phyloP scores from a whole-genome alignment of 1,140 invertebrate species.

The Aphaenogaster rudis region DNA sequence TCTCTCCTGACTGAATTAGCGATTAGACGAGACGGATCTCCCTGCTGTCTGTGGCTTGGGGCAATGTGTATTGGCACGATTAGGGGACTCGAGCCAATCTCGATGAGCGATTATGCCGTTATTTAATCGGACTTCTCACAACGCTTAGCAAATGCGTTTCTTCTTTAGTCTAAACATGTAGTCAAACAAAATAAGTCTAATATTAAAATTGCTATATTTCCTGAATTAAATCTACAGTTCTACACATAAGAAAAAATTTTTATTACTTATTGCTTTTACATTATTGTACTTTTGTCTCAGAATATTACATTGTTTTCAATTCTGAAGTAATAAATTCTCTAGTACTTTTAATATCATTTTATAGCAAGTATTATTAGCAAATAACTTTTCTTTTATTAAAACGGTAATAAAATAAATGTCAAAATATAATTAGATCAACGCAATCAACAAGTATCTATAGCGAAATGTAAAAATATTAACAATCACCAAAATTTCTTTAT shows the following conservation, averaged over 20 bases:
- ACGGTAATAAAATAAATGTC: background rate
- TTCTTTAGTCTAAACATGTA: background rate
- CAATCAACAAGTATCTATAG: background rate
- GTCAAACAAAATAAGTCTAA: background rate
- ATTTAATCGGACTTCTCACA: constrained; percentile 12
- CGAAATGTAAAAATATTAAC: constrained; percentile 1
- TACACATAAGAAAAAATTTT: background rate
- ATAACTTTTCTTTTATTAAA: background rate
- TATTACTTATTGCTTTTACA: background rate
- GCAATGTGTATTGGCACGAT: constrained; percentile 28
- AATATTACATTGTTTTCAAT: background rate
- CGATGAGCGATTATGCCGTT: constrained; percentile 36
- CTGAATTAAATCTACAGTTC: background rate
- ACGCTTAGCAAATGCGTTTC: too few species aligned
- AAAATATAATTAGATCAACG: background rate
- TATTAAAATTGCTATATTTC: background rate
- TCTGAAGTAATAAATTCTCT: background rate
- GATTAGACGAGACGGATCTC: constrained; percentile 43
- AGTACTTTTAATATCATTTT: background rate
- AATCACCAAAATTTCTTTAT: background rate
- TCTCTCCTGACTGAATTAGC: constrained; percentile 50
- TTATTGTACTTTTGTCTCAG: background rate
- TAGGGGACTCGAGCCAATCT: constrained; percentile 42
- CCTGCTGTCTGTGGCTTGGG: constrained; percentile 14
- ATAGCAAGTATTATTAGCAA: background rate